Percentiles rank a stretch among this genome's conserved stretches.
Evolutionary conservation across 2,113 vertebrate species (phyloP).

Genomic region (Bungarus multicinctus): DNA sequence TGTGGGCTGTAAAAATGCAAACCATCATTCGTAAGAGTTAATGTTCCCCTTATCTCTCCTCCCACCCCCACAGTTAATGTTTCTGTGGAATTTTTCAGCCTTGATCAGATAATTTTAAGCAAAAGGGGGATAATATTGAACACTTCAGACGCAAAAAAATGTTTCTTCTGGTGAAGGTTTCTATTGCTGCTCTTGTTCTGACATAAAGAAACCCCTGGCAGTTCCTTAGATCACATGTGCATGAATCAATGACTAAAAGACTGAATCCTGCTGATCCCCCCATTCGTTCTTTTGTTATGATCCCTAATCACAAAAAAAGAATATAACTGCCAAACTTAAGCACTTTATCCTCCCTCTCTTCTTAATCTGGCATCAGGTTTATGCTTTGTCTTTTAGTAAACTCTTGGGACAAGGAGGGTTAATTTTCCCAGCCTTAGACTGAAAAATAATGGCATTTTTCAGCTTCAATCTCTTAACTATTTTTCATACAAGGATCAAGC

Average conservation of each 20-base stretch:
- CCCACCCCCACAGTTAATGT: too few species aligned
- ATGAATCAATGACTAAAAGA: not conserved
- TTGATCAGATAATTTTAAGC: not conserved
- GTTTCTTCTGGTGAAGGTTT: not conserved
- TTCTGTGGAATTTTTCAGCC: not conserved
- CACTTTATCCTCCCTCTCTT: not conserved
- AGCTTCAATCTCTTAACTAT: not conserved
- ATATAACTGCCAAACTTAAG: not conserved
- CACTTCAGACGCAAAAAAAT: not conserved
- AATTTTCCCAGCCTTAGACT: not conserved
- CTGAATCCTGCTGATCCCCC: not conserved
- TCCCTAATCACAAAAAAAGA: not conserved
- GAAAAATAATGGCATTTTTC: not conserved
- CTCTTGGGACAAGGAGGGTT: not conserved
- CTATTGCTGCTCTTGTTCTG: not conserved
- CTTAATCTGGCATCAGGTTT: not conserved
- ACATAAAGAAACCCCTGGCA: not conserved
- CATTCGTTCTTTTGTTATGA: not conserved
- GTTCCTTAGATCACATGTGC: not conserved
- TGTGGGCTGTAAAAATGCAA: not conserved
- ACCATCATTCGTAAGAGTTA: not conserved
- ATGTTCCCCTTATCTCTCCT: not conserved
- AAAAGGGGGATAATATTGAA: not conserved
- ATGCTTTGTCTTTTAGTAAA: not conserved
- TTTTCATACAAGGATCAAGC: not conserved